Evolutionary conservation across 2,888 invertebrate species (phyloP).

Genomic region (Phymatocera aterrima): DNA sequence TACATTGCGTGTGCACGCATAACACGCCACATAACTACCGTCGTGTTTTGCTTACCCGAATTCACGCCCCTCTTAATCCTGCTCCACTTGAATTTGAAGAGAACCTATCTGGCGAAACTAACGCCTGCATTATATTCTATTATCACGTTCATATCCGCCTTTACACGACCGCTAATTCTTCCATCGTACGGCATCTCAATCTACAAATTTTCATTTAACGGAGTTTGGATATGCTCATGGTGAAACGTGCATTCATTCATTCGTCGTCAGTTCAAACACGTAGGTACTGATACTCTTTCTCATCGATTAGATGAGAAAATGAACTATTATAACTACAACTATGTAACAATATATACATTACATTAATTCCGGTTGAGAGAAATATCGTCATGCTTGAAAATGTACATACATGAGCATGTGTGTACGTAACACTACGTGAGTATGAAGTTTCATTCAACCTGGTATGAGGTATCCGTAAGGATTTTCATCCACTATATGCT

Average conservation of each 20-base stretch:
- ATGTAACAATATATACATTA: no score
- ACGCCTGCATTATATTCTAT: background rate
- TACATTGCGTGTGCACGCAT: slow-evolving; percentile 3
- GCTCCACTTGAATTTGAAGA: background rate
- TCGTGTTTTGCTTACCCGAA: background rate
- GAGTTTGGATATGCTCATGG: background rate
- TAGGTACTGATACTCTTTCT: background rate
- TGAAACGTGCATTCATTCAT: background rate
- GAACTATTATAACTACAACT: no score
- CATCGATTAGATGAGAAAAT: background rate
- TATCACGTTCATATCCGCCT: background rate
- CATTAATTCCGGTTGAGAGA: background rate
- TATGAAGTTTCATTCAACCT: background rate
- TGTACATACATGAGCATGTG: background rate
- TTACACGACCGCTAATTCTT: background rate
- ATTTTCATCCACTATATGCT: background rate
- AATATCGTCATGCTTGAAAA: background rate
- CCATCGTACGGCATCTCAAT: no score
- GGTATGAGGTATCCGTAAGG: background rate
- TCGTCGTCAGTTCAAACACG: background rate
- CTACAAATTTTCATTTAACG: background rate
- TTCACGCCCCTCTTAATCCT: background rate
- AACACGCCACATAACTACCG: slow-evolving; percentile 1
- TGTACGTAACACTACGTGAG: background rate
- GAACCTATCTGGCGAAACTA: background rate